Base-by-base conservation (phyloP, 2,797 vertebrate genomes). In the Dendrocincla tyrannina region DNA sequence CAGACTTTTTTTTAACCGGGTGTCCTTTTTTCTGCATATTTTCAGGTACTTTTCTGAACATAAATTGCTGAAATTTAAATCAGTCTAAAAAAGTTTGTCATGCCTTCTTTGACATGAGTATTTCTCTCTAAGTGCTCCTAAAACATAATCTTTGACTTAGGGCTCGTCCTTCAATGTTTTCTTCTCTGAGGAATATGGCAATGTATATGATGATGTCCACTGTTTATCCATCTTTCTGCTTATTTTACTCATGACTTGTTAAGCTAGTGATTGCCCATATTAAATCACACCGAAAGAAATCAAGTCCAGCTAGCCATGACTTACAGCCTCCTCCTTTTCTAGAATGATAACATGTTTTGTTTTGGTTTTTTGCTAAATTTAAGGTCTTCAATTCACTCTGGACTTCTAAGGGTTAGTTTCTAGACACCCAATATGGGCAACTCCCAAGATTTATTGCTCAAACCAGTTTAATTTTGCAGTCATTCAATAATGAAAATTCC, bases 151-250 rank as follows among this genome's bases (percentile, higher is more conserved):
- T 47, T 72, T 32, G 27, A 27, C 12, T 64, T 73, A 28, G 2
- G 7, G 1, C 62, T 85, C 89, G 10, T 17, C 9, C 17, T 89
- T 91, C 9, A 15, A 3, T 25, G 12, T 64, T 75, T 78, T 72
- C 39, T 20, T 59, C 14, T 78, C 11, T 35, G 18, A 88, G 41
- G 25, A 56, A 28, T 41, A 47, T 5, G 30, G 30, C 25, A 86
- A 5, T 10, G 3, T 4, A 8, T 68, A 30, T 3, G 1, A 37
- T 11, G 5, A 24, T 33, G 41, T 44, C 14, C 23, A 18, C 7
- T 63, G 2, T 56, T 69, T 30, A 67, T 5, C 6, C 10, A 13
- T 68, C 35, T 58, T 81, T 41, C 23, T 95, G 62, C 13, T 83
- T 44, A 32, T 41, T 24, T 22, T 60, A 30, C 17, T 37, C 13